phyloP scores from a whole-genome alignment of 2,797 vertebrate genomes.

The Sebastes taczanowskii region DNA sequence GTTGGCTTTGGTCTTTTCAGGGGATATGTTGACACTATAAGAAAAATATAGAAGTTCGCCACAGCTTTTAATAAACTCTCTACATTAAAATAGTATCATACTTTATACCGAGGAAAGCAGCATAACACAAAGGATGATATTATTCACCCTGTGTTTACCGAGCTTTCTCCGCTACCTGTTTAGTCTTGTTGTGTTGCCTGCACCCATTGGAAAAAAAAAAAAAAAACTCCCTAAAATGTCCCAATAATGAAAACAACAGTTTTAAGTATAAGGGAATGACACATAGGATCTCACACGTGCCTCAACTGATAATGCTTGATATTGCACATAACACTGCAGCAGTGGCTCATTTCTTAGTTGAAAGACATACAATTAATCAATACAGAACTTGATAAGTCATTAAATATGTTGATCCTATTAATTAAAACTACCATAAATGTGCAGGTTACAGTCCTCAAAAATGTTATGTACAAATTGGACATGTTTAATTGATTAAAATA shows the following conservation, averaged over 20 bases:
- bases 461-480: background rate
- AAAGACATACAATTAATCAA: background rate
- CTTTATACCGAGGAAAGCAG: background rate
- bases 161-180: background rate
- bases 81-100: background rate
- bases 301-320: background rate
- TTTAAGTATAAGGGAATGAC: background rate
- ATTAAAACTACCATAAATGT: background rate
- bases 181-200: background rate
- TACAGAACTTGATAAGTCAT: background rate
- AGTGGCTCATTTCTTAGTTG: background rate
- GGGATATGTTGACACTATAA: background rate
- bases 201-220: background rate
- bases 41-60: background rate
- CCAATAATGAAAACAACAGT: background rate
- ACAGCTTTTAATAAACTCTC: background rate
- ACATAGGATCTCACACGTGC: background rate
- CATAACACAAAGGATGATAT: background rate
- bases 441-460: background rate
- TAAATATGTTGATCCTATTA: background rate
- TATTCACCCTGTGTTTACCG: background rate
- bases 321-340: background rate
- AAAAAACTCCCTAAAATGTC: background rate
- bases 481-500: background rate
- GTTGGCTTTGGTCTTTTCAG: background rate